Evolutionary conservation across 2,113 vertebrate genomes (phyloP).

Genomic region (Rhagologus leucostigma): DNA sequence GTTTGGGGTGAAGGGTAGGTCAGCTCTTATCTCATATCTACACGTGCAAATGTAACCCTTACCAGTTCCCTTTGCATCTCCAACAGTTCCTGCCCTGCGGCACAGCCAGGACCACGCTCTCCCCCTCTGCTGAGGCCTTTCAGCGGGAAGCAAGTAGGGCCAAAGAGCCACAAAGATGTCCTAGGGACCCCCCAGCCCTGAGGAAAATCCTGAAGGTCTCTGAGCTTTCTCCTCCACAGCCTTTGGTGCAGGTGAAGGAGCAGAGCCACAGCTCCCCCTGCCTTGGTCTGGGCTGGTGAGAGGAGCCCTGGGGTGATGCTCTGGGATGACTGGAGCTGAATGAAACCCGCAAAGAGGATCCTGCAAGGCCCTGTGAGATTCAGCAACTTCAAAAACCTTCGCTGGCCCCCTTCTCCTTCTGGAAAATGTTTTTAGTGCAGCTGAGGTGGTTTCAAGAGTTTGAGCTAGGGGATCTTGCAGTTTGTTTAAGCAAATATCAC

Average conservation of each 20-base stretch:
- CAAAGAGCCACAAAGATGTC: neutral
- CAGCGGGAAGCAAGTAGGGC: neutral
- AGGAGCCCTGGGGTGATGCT: neutral
- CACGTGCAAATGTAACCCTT: neutral
- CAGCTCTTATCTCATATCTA: slow-evolving; percentile 32
- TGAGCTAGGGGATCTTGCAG: neutral
- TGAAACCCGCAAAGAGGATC: neutral
- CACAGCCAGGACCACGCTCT: neutral
- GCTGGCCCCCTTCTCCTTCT: neutral
- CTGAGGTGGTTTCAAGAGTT: neutral
- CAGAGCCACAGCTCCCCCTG: neutral
- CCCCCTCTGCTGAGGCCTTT: neutral
- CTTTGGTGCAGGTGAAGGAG: neutral
- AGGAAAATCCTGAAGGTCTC: neutral
- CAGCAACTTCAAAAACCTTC: neutral
- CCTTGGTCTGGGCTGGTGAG: neutral
- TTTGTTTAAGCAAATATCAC: slow-evolving; percentile 8
- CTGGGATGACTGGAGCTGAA: neutral
- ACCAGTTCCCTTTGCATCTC: slow-evolving; percentile 21
- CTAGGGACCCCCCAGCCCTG: neutral
- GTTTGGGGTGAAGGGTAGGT: slow-evolving; percentile 43
- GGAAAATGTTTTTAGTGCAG: neutral
- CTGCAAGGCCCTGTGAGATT: neutral
- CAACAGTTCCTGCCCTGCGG: neutral
- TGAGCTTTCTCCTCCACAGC: neutral